Percentiles rank a stretch among this genome's conserved stretches.
Evolutionary conservation across 2,888 invertebrate species (phyloP).

Genomic region (Thymelicus lineola): DNA sequence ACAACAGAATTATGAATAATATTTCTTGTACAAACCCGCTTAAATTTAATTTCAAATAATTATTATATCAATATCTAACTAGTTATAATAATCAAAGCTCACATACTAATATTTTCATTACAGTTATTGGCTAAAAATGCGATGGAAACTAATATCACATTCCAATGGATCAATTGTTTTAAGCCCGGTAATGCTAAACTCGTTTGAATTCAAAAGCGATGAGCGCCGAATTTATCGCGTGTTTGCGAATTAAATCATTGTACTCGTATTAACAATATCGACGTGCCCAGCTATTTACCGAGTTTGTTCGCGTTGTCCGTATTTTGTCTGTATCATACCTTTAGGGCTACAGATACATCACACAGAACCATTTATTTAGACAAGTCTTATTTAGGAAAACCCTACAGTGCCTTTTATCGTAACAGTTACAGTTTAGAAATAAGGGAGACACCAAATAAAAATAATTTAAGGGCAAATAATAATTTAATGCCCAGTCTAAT

Average conservation of each 20-base stretch:
- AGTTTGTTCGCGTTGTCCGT: conserved; percentile 62
- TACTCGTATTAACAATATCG: conserved; percentile 71
- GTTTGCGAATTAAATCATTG: conserved; percentile 81
- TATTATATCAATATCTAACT: too few relatives aligned
- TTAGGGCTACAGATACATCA: too few relatives aligned
- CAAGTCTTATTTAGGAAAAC: too few relatives aligned
- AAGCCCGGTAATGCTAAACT: conserved; percentile 41
- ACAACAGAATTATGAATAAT: too few relatives aligned
- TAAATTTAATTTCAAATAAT: not conserved
- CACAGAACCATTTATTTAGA: too few relatives aligned
- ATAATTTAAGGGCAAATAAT: too few relatives aligned
- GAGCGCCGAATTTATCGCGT: conserved; percentile 78
- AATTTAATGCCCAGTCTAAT: too few relatives aligned
- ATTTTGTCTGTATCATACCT: conserved; percentile 37
- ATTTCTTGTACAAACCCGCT: too few relatives aligned
- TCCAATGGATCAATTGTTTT: conserved; percentile 47
- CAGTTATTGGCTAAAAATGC: not conserved
- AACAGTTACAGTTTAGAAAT: too few relatives aligned
- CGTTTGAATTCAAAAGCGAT: conserved; percentile 73
- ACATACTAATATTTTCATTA: not conserved
- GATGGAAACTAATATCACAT: conserved; percentile 4
- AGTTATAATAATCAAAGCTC: not conserved
- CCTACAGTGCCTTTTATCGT: too few relatives aligned
- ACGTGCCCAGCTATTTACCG: conserved; percentile 59
- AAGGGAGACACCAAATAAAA: too few relatives aligned